phyloP scores from a whole-genome alignment of 2,888 invertebrate species.

The Gymnosoma rotundatum region DNA sequence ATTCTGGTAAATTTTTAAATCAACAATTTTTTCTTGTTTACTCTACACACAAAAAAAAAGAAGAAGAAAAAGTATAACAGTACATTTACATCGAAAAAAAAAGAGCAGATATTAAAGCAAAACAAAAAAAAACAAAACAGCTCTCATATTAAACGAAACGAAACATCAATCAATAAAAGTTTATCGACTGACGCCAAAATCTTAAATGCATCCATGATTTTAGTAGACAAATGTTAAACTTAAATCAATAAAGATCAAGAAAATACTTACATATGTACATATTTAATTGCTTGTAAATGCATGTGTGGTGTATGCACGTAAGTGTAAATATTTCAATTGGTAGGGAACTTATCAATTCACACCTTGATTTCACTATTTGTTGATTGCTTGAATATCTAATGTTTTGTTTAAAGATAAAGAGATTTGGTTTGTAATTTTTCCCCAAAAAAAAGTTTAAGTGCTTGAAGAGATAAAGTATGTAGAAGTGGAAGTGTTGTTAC shows the following conservation, averaged over 20 bases:
- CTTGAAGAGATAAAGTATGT: not conserved
- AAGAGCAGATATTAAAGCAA: not conserved
- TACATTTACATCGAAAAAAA: not conserved
- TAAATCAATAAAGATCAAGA: slow-evolving; percentile 20
- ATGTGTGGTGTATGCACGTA: not conserved
- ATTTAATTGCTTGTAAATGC: not conserved
- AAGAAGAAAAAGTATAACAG: not conserved
- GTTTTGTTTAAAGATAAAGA: too few relatives aligned
- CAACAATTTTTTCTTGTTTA: slow-evolving; percentile 11
- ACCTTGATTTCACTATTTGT: too few relatives aligned
- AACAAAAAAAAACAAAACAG: slow-evolving; percentile 1
- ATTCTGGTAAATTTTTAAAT: slow-evolving; percentile 26
- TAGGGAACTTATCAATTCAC: too few relatives aligned
- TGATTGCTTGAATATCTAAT: too few relatives aligned
- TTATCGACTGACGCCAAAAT: slow-evolving; percentile 56
- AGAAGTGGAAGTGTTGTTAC: not conserved
- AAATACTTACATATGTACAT: too few relatives aligned
- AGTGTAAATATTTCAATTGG: too few relatives aligned
- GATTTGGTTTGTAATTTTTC: too few relatives aligned
- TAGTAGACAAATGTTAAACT: slow-evolving; percentile 1
- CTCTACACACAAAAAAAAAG: not conserved
- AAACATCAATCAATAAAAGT: slow-evolving; percentile 62
- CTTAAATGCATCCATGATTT: slow-evolving; percentile 28
- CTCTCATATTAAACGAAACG: not conserved
- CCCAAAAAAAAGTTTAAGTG: too few relatives aligned